Conservation (phyloP, 2,888 invertebrate genomes). For the Drosophila nr. medialis region DNA sequence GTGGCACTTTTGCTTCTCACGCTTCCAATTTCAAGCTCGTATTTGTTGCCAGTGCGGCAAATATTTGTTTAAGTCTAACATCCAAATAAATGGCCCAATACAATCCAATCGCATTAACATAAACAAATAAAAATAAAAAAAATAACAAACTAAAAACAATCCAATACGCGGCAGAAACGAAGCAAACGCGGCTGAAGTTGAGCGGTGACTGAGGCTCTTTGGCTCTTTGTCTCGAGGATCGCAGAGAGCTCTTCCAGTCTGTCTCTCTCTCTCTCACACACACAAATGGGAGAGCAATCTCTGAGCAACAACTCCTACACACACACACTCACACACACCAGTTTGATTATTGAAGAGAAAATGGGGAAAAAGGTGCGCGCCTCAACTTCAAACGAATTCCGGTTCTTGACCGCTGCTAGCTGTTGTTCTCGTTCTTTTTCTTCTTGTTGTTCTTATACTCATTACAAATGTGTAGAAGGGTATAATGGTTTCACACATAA, state of each 20-base stretch:
- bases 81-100: conserved; percentile 54
- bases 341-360: conserved; percentile 22
- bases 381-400: conserved; percentile 75
- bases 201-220: conserved; percentile 47
- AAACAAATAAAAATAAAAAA: conserved; percentile 58
- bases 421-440: conserved; percentile 14
- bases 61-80: conserved; percentile 34
- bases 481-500: neutral
- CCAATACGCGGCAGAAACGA: conserved; percentile 19
- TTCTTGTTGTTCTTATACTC: conserved; percentile 16
- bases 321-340: conserved; percentile 2
- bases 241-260: neutral
- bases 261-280: neutral
- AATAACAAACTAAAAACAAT: conserved; percentile 8
- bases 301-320: conserved; percentile 14
- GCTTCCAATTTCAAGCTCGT: conserved; percentile 65
- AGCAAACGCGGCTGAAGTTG: conserved; percentile 55
- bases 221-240: conserved; percentile 32
- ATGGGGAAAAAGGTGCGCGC: conserved; percentile 54
- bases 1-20: conserved; percentile 63
- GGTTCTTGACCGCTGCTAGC: conserved; percentile 56
- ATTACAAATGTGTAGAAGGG: conserved; percentile 25
- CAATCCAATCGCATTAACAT: conserved; percentile 67
- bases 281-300: conserved; percentile 2
- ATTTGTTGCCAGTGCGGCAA: conserved; percentile 68